These are phyloP conservation scores for Dermolepida albohirtum DNA, from an alignment of 2,888 invertebrate species.

Conservation along the genomic window DNA sequence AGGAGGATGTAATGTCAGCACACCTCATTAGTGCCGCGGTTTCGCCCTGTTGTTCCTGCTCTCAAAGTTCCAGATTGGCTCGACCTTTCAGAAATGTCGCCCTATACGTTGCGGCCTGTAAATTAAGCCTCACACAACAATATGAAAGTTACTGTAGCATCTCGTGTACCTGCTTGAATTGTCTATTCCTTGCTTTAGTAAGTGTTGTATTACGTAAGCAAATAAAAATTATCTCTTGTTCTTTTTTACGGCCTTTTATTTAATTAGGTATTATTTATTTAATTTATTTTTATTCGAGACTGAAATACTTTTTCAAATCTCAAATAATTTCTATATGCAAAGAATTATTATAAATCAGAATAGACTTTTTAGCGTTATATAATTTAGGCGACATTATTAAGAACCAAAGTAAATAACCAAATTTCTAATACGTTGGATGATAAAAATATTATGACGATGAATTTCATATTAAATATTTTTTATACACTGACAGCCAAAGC, in stretches of 20 bases:
- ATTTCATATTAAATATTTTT: no score
- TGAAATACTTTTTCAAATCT: no score
- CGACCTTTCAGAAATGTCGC: conserved; percentile 57
- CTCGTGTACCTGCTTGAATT: conserved; percentile 5
- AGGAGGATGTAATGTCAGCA: conserved; percentile 60
- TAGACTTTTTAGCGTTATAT: no score
- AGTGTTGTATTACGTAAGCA: conserved; percentile 8
- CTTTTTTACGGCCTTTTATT: conserved; percentile 21
- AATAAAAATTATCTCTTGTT: conserved; percentile 16
- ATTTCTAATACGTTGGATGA: no score
- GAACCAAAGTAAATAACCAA: no score
- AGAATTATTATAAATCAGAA: no score
- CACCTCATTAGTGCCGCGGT: conserved; percentile 60
- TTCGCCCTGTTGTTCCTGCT: conserved; percentile 49
- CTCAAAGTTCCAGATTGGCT: conserved; percentile 42
- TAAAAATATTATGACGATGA: no score
- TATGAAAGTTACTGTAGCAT: conserved; percentile 19
- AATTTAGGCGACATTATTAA: no score
- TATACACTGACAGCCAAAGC: no score
- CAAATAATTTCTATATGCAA: no score
- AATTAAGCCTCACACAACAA: conserved; percentile 45
- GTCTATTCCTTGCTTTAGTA: conserved; percentile 1
- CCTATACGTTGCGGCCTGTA: conserved; percentile 48
- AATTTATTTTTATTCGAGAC: no score
- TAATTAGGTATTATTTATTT: no score